Evolutionary conservation across 1,140 invertebrate genomes (phyloP).

Genomic region (Epicauta chinensis): DNA sequence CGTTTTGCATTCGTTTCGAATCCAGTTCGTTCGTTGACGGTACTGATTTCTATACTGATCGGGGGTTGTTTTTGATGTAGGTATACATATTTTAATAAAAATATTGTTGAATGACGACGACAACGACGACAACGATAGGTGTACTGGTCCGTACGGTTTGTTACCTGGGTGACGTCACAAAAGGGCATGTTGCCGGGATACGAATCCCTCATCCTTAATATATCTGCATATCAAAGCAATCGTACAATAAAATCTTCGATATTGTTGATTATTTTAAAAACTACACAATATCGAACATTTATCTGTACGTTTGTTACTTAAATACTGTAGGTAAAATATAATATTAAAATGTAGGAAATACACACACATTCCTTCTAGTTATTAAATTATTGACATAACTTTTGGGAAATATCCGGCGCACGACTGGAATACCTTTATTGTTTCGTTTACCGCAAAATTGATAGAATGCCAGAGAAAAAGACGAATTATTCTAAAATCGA

Average conservation of each 20-base stretch:
- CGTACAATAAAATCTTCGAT: constrained; percentile 27
- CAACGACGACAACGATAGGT: constrained; percentile 15
- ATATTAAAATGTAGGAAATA: constrained; percentile 36
- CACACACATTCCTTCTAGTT: constrained; percentile 31
- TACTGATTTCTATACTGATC: neutral
- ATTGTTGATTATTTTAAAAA: constrained; percentile 29
- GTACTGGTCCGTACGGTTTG: constrained; percentile 26
- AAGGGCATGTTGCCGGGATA: constrained; percentile 36
- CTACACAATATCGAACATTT: constrained; percentile 7
- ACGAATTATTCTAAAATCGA: no score
- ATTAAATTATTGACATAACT: constrained; percentile 35
- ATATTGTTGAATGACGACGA: constrained; percentile 13
- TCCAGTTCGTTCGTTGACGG: neutral
- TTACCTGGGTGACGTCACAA: constrained; percentile 39
- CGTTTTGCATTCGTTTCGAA: no score
- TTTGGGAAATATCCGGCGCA: neutral
- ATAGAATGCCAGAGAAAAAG: no score
- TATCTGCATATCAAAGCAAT: constrained; percentile 36
- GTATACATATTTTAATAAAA: constrained; percentile 14
- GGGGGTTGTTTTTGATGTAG: neutral
- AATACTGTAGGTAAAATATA: constrained; percentile 28
- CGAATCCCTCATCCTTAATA: constrained; percentile 32
- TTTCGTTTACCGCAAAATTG: no score
- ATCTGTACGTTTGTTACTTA: constrained; percentile 19
- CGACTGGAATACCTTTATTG: no score